Percentiles rank a stretch among this genome's conserved stretches.
Conservation (phyloP, 2,113 vertebrate genomes). For the Ophthalmolycus amberensis region DNA sequence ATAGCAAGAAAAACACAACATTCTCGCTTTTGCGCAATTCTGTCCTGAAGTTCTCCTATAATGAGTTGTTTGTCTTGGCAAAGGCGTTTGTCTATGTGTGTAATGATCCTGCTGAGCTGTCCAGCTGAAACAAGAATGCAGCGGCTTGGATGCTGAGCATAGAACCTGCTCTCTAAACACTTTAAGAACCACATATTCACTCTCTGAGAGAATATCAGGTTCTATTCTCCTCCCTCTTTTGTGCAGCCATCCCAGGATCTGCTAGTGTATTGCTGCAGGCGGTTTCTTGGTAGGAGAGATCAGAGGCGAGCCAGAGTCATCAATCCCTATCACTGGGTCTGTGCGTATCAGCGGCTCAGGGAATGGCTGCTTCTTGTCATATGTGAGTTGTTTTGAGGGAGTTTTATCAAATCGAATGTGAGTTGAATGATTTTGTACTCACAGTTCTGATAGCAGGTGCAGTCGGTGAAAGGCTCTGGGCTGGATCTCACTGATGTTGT, state of each 20-base stretch:
- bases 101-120: slow-evolving; percentile 50
- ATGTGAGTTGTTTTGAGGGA: slow-evolving; percentile 46
- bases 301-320: slow-evolving; percentile 69
- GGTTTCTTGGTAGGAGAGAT: slow-evolving; percentile 71
- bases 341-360: slow-evolving; percentile 31
- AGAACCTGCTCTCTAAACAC: slow-evolving; percentile 64
- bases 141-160: slow-evolving; percentile 51
- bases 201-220: slow-evolving; percentile 71
- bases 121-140: slow-evolving; percentile 61
- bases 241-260: slow-evolving; percentile 49
- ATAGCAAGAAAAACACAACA: slow-evolving; percentile 31
- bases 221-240: slow-evolving; percentile 50
- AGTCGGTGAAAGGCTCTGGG: slow-evolving; percentile 87
- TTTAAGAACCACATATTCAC: slow-evolving; percentile 64
- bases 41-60: slow-evolving; percentile 44
- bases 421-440: slow-evolving; percentile 81
- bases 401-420: slow-evolving; percentile 42
- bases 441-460: slow-evolving; percentile 95
- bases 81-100: slow-evolving; percentile 32
- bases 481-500: slow-evolving; percentile 92
- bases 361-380: slow-evolving; percentile 59
- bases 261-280: slow-evolving; percentile 65
- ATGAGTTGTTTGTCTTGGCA: slow-evolving; percentile 58
- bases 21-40: slow-evolving; percentile 1
- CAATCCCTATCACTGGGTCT: slow-evolving; percentile 58